A percentile compares a stretch with the other conserved stretches of the same genome.
phyloP scores from a whole-genome alignment of 2,888 invertebrate genomes.

The Cecidostiba fungosa region DNA sequence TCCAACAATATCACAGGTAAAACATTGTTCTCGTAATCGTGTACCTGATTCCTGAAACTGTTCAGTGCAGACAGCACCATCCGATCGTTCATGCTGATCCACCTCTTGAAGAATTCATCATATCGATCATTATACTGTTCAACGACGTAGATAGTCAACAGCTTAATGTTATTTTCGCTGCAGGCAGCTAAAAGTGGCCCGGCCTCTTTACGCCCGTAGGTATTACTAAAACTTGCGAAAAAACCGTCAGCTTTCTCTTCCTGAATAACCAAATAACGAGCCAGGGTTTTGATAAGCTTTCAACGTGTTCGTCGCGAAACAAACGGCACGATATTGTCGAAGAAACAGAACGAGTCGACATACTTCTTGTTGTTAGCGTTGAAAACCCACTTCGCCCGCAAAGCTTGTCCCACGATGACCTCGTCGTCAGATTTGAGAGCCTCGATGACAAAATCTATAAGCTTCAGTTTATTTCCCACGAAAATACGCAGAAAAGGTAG shows the following conservation, averaged over 20 bases:
- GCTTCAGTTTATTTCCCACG: slow-evolving; percentile 67
- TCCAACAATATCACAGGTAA: neutral
- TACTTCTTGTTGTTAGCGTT: slow-evolving; percentile 64
- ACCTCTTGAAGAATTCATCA: no score
- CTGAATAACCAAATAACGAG: slow-evolving; percentile 62
- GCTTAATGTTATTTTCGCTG: slow-evolving; percentile 66
- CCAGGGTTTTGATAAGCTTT: slow-evolving; percentile 70
- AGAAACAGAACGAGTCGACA: slow-evolving; percentile 70
- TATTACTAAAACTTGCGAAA: no score
- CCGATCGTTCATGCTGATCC: no score
- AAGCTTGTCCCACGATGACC: slow-evolving; percentile 70
- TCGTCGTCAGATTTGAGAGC: slow-evolving; percentile 74
- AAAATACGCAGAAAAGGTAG: slow-evolving; percentile 69
- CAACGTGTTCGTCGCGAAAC: slow-evolving; percentile 70
- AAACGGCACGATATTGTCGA: slow-evolving; percentile 68
- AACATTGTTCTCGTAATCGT: no score
- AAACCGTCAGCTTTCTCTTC: slow-evolving; percentile 72
- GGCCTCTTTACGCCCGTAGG: no score
- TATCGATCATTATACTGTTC: no score
- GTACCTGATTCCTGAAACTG: no score
- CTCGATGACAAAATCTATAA: slow-evolving; percentile 67
- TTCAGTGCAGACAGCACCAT: no score
- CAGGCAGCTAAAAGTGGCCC: no score
- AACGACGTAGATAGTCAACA: no score
- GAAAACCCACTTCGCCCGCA: slow-evolving; percentile 74